A percentile compares a stretch with the other conserved stretches of the same genome.
These are phyloP conservation scores for Trinorchestia longiramus DNA, from an alignment of 1,140 invertebrate species.

Conservation along the genomic window DNA sequence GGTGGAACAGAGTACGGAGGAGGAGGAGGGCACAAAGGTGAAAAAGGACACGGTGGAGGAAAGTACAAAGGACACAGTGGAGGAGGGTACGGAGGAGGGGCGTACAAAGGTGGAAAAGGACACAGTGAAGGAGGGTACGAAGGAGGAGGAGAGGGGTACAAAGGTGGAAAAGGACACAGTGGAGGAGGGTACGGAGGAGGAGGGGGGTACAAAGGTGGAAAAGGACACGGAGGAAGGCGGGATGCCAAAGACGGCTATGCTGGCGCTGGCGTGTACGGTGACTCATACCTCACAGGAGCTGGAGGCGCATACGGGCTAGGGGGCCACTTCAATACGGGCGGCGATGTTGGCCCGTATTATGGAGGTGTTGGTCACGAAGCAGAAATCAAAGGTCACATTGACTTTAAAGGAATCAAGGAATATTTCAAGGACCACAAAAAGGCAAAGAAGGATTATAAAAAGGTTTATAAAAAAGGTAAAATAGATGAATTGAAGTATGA, in stretches of 20 bases:
- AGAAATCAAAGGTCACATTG: background rate
- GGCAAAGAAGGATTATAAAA: background rate
- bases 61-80: background rate
- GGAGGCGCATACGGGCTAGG: background rate
- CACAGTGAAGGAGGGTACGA: background rate
- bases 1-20: background rate
- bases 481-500: background rate
- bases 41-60: background rate
- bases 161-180: background rate
- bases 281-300: background rate
- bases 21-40: background rate
- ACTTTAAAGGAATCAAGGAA: background rate
- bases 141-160: background rate
- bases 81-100: background rate
- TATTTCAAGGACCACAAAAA: background rate
- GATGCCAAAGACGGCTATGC: background rate
- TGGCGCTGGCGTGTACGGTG: background rate
- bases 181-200: background rate
- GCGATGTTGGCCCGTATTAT: background rate
- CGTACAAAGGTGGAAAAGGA: background rate
- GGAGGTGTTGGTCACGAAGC: background rate
- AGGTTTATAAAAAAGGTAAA: background rate
- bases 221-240: background rate
- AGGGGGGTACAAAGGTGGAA: background rate
- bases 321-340: background rate